A percentile compares a stretch with the other conserved stretches of the same genome.
Conservation (phyloP, 2,888 invertebrate species). For the Luperina testacea region DNA sequence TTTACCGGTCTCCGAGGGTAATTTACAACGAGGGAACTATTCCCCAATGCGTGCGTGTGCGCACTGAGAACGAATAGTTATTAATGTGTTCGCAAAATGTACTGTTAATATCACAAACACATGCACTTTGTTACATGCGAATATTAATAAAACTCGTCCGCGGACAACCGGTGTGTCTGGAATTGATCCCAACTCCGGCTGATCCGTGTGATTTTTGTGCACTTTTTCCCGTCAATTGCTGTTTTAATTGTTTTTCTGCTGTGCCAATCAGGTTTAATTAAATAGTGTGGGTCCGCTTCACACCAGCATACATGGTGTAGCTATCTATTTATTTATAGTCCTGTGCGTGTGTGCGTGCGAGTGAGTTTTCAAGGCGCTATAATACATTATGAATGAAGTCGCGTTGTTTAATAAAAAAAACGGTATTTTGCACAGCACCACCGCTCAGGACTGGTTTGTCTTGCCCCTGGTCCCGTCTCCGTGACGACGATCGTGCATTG, state of each 20-base stretch:
- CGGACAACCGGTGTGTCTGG: slow-evolving; percentile 73
- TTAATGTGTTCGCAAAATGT: slow-evolving; percentile 77
- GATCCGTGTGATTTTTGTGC: slow-evolving; percentile 82
- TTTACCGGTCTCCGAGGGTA: slow-evolving; percentile 74
- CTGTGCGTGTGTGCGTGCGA: slow-evolving; percentile 73
- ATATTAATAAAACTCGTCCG: slow-evolving; percentile 73
- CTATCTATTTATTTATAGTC: slow-evolving; percentile 79
- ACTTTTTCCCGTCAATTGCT: slow-evolving; percentile 74
- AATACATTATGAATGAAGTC: slow-evolving; percentile 90
- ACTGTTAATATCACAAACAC: slow-evolving; percentile 83
- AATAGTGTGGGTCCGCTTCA: slow-evolving; percentile 68
- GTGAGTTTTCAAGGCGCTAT: slow-evolving; percentile 81
- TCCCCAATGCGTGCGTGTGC: slow-evolving; percentile 81
- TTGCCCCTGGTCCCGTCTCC: slow-evolving; percentile 79
- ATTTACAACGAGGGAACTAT: slow-evolving; percentile 78
- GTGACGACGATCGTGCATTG: slow-evolving; percentile 82
- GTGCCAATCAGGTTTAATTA: slow-evolving; percentile 76
- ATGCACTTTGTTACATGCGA: slow-evolving; percentile 73
- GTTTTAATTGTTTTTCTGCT: slow-evolving; percentile 72
- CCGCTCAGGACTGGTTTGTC: slow-evolving; percentile 81
- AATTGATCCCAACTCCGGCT: slow-evolving; percentile 69
- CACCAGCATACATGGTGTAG: slow-evolving; percentile 68
- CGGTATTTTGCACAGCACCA: slow-evolving; percentile 82
- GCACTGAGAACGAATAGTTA: slow-evolving; percentile 73
- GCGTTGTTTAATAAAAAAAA: slow-evolving; percentile 85